phyloP scores from a whole-genome alignment of 1,140 invertebrate genomes.

The Listronotus bonariensis region DNA sequence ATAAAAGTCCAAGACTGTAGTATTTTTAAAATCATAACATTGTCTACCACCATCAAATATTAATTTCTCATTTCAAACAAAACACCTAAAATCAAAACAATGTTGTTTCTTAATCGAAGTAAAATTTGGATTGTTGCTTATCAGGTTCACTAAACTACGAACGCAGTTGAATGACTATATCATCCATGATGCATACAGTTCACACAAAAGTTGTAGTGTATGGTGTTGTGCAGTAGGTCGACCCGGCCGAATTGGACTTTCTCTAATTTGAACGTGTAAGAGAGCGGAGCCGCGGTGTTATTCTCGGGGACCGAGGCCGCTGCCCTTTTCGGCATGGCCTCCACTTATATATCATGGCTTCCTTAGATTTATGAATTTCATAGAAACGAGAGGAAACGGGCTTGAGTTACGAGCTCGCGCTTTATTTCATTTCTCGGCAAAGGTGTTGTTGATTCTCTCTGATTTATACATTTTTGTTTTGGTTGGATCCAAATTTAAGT shows the following conservation, averaged over 20 bases:
- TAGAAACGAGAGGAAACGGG: slow-evolving; percentile 28
- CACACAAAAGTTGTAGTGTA: too few species aligned
- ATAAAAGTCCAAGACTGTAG: too few species aligned
- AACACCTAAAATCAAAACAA: too few species aligned
- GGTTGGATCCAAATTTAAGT: slow-evolving; percentile 22
- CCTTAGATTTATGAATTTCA: slow-evolving; percentile 45
- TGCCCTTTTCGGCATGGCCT: slow-evolving; percentile 50
- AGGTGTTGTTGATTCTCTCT: slow-evolving; percentile 35
- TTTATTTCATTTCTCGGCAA: slow-evolving; percentile 25
- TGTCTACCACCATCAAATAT: too few species aligned
- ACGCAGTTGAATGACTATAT: too few species aligned
- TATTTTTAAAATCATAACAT: too few species aligned
- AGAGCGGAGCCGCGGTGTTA: slow-evolving; percentile 27
- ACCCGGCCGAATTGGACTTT: slow-evolving; percentile 20
- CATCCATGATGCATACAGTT: too few species aligned
- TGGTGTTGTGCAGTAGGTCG: slow-evolving; percentile 7
- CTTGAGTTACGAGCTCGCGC: slow-evolving; percentile 29
- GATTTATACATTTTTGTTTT: slow-evolving; percentile 25
- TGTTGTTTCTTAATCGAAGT: too few species aligned
- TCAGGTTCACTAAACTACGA: too few species aligned
- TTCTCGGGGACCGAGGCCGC: slow-evolving; percentile 44
- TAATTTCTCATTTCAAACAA: too few species aligned
- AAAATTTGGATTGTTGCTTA: too few species aligned
- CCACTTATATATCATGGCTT: slow-evolving; percentile 48
- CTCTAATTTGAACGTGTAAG: slow-evolving; percentile 25